A percentile compares a stretch with the other conserved stretches of the same genome.
Conservation (phyloP, 2,113 vertebrate species). For the Columbina picui region DNA sequence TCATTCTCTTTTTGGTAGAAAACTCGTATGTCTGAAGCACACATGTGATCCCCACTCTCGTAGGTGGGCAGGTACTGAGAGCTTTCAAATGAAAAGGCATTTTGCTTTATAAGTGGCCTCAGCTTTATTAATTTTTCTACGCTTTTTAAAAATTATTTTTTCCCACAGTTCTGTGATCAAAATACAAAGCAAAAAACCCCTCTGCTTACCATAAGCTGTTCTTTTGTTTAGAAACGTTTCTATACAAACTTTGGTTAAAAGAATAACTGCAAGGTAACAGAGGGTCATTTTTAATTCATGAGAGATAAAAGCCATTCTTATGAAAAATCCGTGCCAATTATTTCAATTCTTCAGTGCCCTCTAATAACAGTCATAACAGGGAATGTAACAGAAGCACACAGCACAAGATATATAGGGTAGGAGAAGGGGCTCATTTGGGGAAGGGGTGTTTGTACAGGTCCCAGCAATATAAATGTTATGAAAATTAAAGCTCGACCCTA, state of each 20-base stretch:
- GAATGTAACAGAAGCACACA: not conserved
- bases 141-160: too few species aligned
- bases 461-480: not conserved
- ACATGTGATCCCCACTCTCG: accelerated
- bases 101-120: not conserved
- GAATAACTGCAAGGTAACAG: not conserved
- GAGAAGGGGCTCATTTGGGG: not conserved
- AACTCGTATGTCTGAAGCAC: not conserved
- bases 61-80: not conserved
- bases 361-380: not conserved
- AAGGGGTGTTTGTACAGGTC: not conserved
- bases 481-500: not conserved
- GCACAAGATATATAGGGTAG: not conserved
- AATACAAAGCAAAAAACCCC: not conserved
- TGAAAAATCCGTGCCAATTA: not conserved
- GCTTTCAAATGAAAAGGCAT: not conserved
- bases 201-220: not conserved
- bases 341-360: not conserved
- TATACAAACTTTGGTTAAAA: not conserved
- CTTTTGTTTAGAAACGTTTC: not conserved
- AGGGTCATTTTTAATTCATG: not conserved
- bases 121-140: not conserved
- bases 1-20: not conserved
- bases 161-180: not conserved
- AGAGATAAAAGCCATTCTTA: not conserved